Conservation (phyloP, 1,140 invertebrate genomes). For the Muscidifurax raptorellus region DNA sequence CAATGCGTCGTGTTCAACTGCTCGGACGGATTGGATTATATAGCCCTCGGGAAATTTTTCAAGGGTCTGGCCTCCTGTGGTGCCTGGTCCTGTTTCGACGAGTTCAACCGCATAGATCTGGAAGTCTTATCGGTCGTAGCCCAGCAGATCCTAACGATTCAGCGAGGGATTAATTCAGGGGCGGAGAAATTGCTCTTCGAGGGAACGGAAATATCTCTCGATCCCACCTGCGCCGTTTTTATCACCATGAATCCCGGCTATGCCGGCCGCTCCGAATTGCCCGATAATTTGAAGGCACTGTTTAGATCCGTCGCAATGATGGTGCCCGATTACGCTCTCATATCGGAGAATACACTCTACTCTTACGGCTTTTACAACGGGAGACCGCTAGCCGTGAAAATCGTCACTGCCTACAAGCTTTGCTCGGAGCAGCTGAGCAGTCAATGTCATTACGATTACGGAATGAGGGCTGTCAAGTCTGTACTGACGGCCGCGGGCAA, state of each 20-base stretch:
- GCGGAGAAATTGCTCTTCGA: constrained; percentile 89
- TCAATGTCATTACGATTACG: constrained; percentile 97
- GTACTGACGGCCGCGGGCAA: constrained; percentile 93
- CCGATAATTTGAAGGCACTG: constrained; percentile 94
- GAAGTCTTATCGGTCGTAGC: constrained; percentile 95
- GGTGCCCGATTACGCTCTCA: constrained; percentile 97
- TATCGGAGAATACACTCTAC: constrained; percentile 95
- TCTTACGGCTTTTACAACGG: constrained; percentile 95
- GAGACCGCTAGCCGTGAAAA: constrained; percentile 92
- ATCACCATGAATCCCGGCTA: constrained; percentile 98
- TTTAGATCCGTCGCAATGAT: constrained; percentile 98
- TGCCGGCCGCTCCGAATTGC: constrained; percentile 92
- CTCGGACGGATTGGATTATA: constrained; percentile 94
- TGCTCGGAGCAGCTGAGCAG: constrained; percentile 96
- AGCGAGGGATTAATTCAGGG: constrained; percentile 87
- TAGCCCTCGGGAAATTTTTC: constrained; percentile 97
- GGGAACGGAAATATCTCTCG: constrained; percentile 90
- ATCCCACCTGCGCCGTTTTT: constrained; percentile 94
- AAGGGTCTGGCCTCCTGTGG: constrained; percentile 97
- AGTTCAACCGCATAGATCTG: constrained; percentile 91
- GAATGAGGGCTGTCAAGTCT: constrained; percentile 91
- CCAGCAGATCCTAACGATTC: constrained; percentile 90
- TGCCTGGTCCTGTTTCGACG: constrained; percentile 98
- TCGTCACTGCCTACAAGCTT: constrained; percentile 94
- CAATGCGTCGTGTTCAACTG: constrained; percentile 99